These are phyloP conservation scores for Anadara kagoshimensis DNA, from an alignment of 1,140 invertebrate genomes.

Conservation along the genomic window DNA sequence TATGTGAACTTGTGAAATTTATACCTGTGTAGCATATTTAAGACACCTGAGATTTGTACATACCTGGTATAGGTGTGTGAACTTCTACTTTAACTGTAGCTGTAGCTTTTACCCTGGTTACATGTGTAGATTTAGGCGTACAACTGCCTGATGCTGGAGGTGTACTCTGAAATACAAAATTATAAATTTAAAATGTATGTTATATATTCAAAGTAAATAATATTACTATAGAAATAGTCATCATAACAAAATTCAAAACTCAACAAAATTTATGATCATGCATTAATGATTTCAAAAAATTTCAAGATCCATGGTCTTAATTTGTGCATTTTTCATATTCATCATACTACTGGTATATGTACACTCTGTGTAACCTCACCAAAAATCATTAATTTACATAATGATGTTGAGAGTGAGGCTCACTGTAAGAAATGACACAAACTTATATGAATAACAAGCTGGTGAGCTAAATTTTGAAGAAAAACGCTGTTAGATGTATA, in stretches of 20 bases:
- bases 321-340: background rate
- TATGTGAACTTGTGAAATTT: background rate
- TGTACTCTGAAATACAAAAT: conserved; percentile 52
- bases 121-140: conserved; percentile 55
- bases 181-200: conserved; percentile 4
- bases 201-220: background rate
- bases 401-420: no score
- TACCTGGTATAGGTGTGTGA: conserved; percentile 82
- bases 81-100: conserved; percentile 97
- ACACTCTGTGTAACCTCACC: no score
- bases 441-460: no score
- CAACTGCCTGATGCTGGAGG: conserved; percentile 60
- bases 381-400: no score
- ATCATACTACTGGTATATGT: no score
- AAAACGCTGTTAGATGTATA: background rate
- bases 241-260: background rate
- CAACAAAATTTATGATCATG: no score
- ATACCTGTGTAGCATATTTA: background rate
- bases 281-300: no score
- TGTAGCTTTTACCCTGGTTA: conserved; percentile 91
- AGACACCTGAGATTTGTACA: conserved; percentile 2
- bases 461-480: no score
- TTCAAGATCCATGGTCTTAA: background rate
- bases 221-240: background rate
- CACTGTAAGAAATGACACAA: no score